Base-by-base conservation (phyloP, 2,888 invertebrate species). In the Lydus trimaculatus region DNA sequence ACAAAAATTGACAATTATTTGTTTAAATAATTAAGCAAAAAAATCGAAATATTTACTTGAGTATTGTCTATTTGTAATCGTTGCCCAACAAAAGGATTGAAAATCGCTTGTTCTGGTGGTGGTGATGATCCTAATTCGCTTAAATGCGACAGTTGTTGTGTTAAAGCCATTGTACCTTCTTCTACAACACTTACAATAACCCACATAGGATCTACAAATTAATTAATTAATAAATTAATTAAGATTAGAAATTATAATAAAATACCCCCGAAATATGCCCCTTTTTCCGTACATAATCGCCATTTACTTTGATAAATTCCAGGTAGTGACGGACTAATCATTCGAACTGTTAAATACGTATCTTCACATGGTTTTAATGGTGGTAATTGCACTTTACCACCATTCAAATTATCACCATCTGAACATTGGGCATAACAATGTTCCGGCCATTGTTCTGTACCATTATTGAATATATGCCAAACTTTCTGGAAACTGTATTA, bases 211-310 rank as follows among this genome's bases (percentile, higher is more conserved):
- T 95, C 95, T 94, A 63, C 25, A 75, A 62, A 17, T 39, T 31
- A 15, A 28, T 31, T 2, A 39, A 43, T 17, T 28, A n/a, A 31
- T 11, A 13, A 59, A 11, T 15, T 28, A 28, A 13, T 5, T 59
- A 9, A 48, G 28, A n/a, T 43, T 43, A 43, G n/a, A 43, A 43
- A n/a, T 43, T 43, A 5, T 5, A 20, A 48, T 7, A n/a, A 8
- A 4, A 23, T 87, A 96, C 97, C 97, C 85, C 98, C 98, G 88
- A 98, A 97, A 85, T 93, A 95, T 78, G 93, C 90, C 71, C 97
- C 97, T 79, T 92, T 92, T 52, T 94, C 89, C 67, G 96, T 95
- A 80, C 92, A 92, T 88, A 98, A 89, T 81, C 96, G 91, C 92
- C 97, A 98, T 87, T 94, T 93, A 76, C 94, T 94, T 84, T 93